These are phyloP conservation scores for Drosophila fulvimacula DNA, from an alignment of 2,888 invertebrate species.

Conservation along the genomic window DNA sequence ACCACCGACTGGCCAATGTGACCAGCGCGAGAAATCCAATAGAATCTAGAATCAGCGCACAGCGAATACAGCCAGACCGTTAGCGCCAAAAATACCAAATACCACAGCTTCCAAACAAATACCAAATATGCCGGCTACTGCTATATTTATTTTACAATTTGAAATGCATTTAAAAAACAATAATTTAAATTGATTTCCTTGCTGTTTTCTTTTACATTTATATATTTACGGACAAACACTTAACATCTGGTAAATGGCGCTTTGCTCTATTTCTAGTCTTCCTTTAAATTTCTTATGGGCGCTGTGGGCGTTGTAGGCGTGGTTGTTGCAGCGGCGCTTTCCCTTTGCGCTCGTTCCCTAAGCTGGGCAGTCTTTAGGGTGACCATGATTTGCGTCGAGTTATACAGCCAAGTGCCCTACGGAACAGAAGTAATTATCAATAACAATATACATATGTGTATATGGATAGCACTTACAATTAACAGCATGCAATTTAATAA, in stretches of 20 bases:
- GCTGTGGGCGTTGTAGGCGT: neutral
- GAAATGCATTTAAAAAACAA: neutral
- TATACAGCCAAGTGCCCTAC: conserved; percentile 95
- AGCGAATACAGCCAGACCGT: conserved; percentile 2
- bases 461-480: conserved; percentile 87
- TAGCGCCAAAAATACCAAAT: conserved; percentile 22
- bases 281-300: conserved; percentile 12
- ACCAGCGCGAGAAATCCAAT: conserved; percentile 16
- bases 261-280: conserved; percentile 36
- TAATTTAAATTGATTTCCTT: neutral
- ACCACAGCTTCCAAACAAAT: conserved; percentile 5
- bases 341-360: conserved; percentile 88
- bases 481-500: conserved; percentile 96
- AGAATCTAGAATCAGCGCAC: conserved; percentile 13
- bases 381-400: conserved; percentile 94
- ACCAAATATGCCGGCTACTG: conserved; percentile 17
- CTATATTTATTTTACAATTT: conserved; percentile 4
- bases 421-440: neutral
- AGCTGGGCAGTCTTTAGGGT: conserved; percentile 93
- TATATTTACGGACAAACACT: conserved; percentile 35
- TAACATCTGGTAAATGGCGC: conserved; percentile 15
- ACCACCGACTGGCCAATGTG: conserved; percentile 54
- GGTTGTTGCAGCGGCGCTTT: conserved; percentile 56
- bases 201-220: conserved; percentile 14
- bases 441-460: neutral